These are phyloP conservation scores for Cheilosia soror DNA, from an alignment of 2,888 invertebrate species.

Conservation along the genomic window DNA sequence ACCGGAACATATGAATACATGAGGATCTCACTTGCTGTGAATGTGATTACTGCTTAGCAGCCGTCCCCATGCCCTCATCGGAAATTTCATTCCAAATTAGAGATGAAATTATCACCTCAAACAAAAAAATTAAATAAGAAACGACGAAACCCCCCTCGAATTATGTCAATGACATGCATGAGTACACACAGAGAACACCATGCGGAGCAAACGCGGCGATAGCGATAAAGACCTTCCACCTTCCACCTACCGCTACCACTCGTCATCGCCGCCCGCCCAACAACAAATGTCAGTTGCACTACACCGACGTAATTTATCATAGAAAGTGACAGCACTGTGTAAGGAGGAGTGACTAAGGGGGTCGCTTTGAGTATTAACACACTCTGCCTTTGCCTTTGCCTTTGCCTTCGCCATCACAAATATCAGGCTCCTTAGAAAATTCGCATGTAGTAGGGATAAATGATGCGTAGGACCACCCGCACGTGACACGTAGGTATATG, in stretches of 20 bases:
- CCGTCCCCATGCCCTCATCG: background rate
- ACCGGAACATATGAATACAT: constrained; percentile 68
- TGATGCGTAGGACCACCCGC: constrained; percentile 23
- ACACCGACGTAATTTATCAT: constrained; percentile 71
- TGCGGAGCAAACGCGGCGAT: background rate
- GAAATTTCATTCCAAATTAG: constrained; percentile 71
- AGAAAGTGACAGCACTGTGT: constrained; percentile 64
- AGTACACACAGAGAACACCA: constrained; percentile 33
- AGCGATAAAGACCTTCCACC: constrained; percentile 3
- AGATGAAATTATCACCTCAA: constrained; percentile 65
- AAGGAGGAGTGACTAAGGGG: constrained; percentile 65
- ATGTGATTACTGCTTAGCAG: constrained; percentile 28
- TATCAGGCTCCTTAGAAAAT: constrained; percentile 17
- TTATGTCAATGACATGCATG: constrained; percentile 69
- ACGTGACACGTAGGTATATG: constrained; percentile 22
- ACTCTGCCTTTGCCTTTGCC: constrained; percentile 26
- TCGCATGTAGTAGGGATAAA: constrained; percentile 3
- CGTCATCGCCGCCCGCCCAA: background rate
- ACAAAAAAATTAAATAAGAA: constrained; percentile 26
- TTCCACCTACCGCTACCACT: background rate
- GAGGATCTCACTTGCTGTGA: constrained; percentile 42
- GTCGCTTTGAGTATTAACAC: constrained; percentile 63
- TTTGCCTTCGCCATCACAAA: background rate
- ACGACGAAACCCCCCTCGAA: constrained; percentile 59
- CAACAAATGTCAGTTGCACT: constrained; percentile 69